These are phyloP conservation scores for Adela reaumurella DNA, from an alignment of 2,888 invertebrate genomes.

Conservation along the genomic window DNA sequence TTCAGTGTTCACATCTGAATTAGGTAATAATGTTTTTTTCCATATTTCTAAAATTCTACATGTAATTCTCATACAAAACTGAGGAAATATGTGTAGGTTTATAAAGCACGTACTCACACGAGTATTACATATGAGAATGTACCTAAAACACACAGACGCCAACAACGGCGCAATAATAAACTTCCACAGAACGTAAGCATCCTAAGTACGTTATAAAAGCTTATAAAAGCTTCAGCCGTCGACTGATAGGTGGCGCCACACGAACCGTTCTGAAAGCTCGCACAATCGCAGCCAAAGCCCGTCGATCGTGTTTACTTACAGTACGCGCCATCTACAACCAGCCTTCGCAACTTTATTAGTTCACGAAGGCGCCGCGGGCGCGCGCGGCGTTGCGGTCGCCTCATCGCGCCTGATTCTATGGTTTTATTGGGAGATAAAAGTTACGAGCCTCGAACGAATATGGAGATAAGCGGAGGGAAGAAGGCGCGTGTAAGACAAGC, in stretches of 20 bases:
- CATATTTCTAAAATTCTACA: too few relatives aligned
- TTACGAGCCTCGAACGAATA: constrained; percentile 50
- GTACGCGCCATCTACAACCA: constrained; percentile 38
- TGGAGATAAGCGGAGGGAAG: constrained; percentile 50
- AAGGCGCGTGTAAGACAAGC: constrained; percentile 50
- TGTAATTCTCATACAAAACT: too few relatives aligned
- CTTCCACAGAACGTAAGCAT: constrained; percentile 4
- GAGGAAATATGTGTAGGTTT: too few relatives aligned
- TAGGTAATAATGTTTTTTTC: too few relatives aligned
- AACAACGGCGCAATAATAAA: neutral
- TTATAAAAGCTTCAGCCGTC: constrained; percentile 32
- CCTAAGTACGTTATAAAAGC: constrained; percentile 2
- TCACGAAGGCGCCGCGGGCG: neutral
- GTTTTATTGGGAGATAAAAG: constrained; percentile 54
- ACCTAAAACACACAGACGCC: too few relatives aligned
- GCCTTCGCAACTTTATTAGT: constrained; percentile 4
- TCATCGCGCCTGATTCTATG: constrained; percentile 8
- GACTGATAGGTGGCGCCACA: constrained; percentile 43
- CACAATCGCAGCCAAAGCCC: constrained; percentile 6
- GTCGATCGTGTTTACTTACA: constrained; percentile 13
- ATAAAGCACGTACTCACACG: too few relatives aligned
- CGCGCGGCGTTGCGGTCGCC: neutral
- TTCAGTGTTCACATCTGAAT: too few relatives aligned
- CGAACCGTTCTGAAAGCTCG: neutral
- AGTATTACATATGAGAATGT: too few relatives aligned